Conservation (phyloP, 2,113 vertebrate genomes). For the Oncorhynchus masou region DNA sequence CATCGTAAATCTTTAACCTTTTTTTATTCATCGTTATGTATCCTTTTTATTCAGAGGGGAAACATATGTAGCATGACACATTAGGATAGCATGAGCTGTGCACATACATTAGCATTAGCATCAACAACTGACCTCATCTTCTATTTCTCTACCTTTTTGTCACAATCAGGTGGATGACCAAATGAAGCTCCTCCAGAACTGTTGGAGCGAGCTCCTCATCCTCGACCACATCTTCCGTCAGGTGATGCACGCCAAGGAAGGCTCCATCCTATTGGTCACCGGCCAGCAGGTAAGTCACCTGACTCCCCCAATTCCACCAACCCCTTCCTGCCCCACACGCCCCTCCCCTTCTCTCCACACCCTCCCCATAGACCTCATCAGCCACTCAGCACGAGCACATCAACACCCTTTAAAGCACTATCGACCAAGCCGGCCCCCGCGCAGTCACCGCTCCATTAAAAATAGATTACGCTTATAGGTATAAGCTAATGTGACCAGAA, state of each 20-base stretch:
- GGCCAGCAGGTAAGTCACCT: constrained; percentile 89
- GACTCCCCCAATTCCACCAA: too few species aligned
- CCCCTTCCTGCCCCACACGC: too few species aligned
- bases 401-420: constrained; percentile 54
- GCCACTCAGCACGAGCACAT: constrained; percentile 36
- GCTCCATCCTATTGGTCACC: constrained; percentile 93
- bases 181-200: constrained; percentile 99
- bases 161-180: constrained; percentile 91
- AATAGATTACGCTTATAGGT: constrained; percentile 65
- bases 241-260: constrained; percentile 94
- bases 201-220: constrained; percentile 98
- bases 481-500: constrained; percentile 60
- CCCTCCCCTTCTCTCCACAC: neutral
- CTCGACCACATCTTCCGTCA: constrained; percentile 97
- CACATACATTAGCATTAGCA: too few species aligned
- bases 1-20: too few species aligned
- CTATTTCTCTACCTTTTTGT: neutral
- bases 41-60: too few species aligned
- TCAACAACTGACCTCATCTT: too few species aligned
- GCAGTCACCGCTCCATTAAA: constrained; percentile 61
- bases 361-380: constrained; percentile 33
- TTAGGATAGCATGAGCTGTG: too few species aligned
- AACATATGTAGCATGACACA: too few species aligned
- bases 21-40: too few species aligned
- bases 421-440: constrained; percentile 43